Conservation (phyloP, 2,888 invertebrate species). For the Caenorhabditis doughertyi region DNA sequence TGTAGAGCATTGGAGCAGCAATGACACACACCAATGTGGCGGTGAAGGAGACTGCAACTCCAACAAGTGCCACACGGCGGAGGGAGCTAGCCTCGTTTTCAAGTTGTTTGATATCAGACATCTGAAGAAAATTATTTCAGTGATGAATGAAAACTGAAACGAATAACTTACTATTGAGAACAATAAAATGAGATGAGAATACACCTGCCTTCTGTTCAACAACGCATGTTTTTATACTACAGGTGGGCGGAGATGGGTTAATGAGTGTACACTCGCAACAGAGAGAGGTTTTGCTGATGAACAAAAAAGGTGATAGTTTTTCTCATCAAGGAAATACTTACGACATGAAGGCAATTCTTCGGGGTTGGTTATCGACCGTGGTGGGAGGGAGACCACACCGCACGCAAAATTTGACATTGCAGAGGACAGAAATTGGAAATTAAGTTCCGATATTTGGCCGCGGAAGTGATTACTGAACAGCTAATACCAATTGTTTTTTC, state of each 20-base stretch:
- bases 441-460: slow-evolving; percentile 35
- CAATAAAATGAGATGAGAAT: slow-evolving; percentile 56
- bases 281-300: slow-evolving; percentile 44
- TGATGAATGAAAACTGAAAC: slow-evolving; percentile 1
- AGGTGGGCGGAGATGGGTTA: slow-evolving; percentile 63
- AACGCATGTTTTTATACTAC: slow-evolving; percentile 55
- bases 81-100: slow-evolving; percentile 70
- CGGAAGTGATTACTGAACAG: slow-evolving; percentile 57
- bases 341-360: slow-evolving; percentile 39
- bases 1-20: slow-evolving; percentile 75
- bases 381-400: slow-evolving; percentile 51
- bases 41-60: slow-evolving; percentile 71
- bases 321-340: slow-evolving; percentile 58
- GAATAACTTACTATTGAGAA: slow-evolving; percentile 32
- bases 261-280: slow-evolving; percentile 56
- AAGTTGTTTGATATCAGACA: slow-evolving; percentile 66
- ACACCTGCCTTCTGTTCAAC: slow-evolving; percentile 51
- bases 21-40: slow-evolving; percentile 73
- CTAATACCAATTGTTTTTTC: slow-evolving; percentile 9
- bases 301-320: slow-evolving; percentile 55
- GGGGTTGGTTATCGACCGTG: slow-evolving; percentile 41
- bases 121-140: slow-evolving; percentile 4
- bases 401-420: slow-evolving; percentile 44
- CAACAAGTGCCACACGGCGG: slow-evolving; percentile 53
- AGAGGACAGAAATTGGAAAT: slow-evolving; percentile 53